Evolutionary conservation across 2,888 invertebrate genomes (phyloP).

Genomic region (Drosophila siamana): DNA sequence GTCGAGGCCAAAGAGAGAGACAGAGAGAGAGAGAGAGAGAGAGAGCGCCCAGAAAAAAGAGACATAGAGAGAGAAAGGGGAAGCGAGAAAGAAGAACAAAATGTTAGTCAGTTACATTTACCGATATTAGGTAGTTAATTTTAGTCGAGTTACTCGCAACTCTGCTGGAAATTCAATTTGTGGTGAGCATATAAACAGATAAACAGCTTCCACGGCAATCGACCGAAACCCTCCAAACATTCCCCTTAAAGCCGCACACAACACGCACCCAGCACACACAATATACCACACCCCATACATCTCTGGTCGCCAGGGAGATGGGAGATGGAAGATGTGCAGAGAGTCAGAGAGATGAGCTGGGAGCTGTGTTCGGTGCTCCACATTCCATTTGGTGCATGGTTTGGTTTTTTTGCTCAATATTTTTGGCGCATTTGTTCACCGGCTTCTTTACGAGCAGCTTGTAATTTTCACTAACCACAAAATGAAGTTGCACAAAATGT

Average conservation of each 20-base stretch:
- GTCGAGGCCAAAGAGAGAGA: background rate
- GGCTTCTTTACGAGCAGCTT: conserved; percentile 59
- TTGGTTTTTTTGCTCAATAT: conserved; percentile 47
- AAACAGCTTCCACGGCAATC: conserved; percentile 46
- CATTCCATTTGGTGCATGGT: conserved; percentile 30
- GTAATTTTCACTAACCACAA: conserved; percentile 62
- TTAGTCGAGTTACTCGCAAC: conserved; percentile 45
- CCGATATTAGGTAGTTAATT: conserved; percentile 59
- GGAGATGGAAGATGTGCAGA: no score
- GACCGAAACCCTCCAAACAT: conserved; percentile 28
- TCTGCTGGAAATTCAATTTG: conserved; percentile 71
- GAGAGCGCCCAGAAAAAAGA: background rate
- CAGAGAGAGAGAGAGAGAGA: background rate
- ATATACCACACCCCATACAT: no score
- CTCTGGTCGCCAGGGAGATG: conserved; percentile 9
- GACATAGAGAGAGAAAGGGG: background rate
- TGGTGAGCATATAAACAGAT: conserved; percentile 46
- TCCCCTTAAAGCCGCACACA: conserved; percentile 39
- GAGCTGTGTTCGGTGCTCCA: background rate
- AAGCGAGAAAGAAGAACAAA: conserved; percentile 9
- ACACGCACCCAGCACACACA: conserved; percentile 19
- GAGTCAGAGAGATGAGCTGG: background rate
- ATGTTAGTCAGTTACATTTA: conserved; percentile 49
- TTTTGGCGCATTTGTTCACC: conserved; percentile 48
- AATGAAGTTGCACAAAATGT: conserved; percentile 67